Percentiles rank a stretch among this genome's conserved stretches.
Evolutionary conservation across 2,113 vertebrate genomes (phyloP).

Genomic region (Micromys minutus): DNA sequence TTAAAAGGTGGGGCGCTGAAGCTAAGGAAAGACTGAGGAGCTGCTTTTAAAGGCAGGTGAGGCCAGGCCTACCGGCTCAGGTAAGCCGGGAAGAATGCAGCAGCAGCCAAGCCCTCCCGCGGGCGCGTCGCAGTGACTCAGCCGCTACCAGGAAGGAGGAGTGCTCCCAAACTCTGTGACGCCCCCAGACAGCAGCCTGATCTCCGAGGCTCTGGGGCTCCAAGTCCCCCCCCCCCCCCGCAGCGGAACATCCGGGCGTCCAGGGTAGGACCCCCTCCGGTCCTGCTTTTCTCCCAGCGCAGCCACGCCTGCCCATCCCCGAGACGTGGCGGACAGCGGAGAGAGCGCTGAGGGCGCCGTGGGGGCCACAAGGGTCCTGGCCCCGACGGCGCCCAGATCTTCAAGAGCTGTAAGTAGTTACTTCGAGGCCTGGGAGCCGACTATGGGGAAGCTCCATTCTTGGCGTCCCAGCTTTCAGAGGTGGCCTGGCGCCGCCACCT

Average conservation of each 20-base stretch:
- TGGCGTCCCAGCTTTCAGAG: neutral
- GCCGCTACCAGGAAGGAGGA: conserved; percentile 65
- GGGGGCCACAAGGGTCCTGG: conserved; percentile 20
- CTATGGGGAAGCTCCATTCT: neutral
- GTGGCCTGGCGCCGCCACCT: conserved; percentile 20
- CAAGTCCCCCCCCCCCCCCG: conserved; percentile 15
- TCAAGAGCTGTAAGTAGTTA: conserved; percentile 52
- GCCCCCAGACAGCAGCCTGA: conserved; percentile 33
- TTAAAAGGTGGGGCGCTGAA: neutral
- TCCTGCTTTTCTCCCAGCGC: neutral
- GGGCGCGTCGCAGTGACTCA: conserved; percentile 75
- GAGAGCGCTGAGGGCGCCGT: neutral
- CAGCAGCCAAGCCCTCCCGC: neutral
- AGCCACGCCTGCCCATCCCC: neutral
- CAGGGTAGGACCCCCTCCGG: conserved; percentile 5
- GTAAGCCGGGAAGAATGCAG: conserved; percentile 72
- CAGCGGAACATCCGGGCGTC: neutral
- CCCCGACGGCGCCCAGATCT: conserved; percentile 49
- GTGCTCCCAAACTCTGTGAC: conserved; percentile 1
- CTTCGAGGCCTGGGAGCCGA: neutral
- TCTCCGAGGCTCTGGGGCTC: conserved; percentile 9
- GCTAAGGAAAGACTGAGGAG: neutral
- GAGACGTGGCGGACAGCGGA: neutral
- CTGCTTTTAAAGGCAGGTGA: neutral
- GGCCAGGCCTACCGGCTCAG: conserved; percentile 54